Evolutionary conservation across 2,888 invertebrate species (phyloP).

Genomic region (Cephus sareptanus): DNA sequence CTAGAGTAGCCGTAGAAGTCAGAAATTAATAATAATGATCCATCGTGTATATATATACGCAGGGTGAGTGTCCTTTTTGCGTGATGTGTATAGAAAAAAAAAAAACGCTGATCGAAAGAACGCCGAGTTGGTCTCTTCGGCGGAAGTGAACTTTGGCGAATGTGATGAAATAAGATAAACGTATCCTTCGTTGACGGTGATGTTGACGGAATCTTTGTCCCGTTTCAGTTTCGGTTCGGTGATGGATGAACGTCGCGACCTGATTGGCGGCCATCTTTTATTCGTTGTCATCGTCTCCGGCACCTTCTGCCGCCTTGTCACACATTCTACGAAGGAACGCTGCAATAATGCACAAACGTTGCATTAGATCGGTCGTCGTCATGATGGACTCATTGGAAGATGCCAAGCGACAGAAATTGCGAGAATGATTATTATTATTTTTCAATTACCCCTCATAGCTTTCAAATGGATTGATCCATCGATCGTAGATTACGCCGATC

Average conservation of each 20-base stretch:
- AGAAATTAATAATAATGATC: background rate
- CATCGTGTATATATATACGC: too few relatives aligned
- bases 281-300: slow-evolving; percentile 25
- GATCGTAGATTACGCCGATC: background rate
- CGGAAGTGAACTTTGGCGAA: slow-evolving; percentile 29
- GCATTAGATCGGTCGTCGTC: background rate
- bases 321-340: slow-evolving; percentile 88
- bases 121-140: background rate
- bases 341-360: slow-evolving; percentile 36
- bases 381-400: background rate
- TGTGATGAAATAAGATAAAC: slow-evolving; percentile 25
- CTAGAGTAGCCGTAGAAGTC: background rate
- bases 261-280: slow-evolving; percentile 17
- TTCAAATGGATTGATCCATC: slow-evolving; percentile 6
- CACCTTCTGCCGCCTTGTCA: slow-evolving; percentile 67
- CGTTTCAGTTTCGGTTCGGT: background rate
- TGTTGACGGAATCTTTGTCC: slow-evolving; percentile 1
- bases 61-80: background rate
- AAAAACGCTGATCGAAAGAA: background rate
- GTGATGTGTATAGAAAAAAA: background rate
- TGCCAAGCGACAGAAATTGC: background rate
- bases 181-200: slow-evolving; percentile 35
- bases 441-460: slow-evolving; percentile 59
- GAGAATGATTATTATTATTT: background rate
- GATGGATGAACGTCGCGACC: slow-evolving; percentile 5